Evolutionary conservation across 2,113 vertebrate genomes (phyloP), one percentile per base, ranked within the genome.

Genomic region (Cryptotis parvus): DNA sequence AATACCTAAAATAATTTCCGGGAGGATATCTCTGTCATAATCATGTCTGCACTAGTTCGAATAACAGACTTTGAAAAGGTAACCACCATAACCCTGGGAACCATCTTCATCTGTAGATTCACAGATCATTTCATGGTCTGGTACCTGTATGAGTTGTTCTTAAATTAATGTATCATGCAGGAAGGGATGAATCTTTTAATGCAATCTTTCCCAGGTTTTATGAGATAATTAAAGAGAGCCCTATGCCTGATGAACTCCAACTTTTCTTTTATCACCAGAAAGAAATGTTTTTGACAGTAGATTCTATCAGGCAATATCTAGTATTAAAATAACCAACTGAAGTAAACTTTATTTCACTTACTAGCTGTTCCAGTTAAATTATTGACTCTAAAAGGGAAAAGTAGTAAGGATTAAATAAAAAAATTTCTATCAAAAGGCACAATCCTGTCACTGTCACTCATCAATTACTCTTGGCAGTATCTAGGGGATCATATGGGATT

Each of bases 161-260:
- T 94, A 15, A 87, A 18, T 90, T 73, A 89, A 31, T 63, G 14
- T 2, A 18, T 73, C 61, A 16, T 15, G 15, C 1, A 81, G 35
- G 5, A 81, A 68, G 68, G 14, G 14, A 63, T 84, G 84, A 80
- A 41, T 91, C 81, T 87, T 93, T 94, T 31, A 74, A 55, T 87
- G 65, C 84, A 94, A 68, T 52, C 29, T 89, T 81, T 87, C 69
- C 35, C 70, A 91, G 41, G 29, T 87, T 29, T 27, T 84, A 8
- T 65, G 74, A 84, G 26, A 90, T 84, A 89, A 89, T 89, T 84
- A 89, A 52, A 78, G 81, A 31, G 68, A 41, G 78, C 52, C 52
- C 66, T 90, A 73, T 68, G 39, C 31, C 77, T 69, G 26, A 31
- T 80, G 45, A 73, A 26, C 31, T 26, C 9, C 58, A 37, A 2